Percentiles rank a stretch among this genome's conserved stretches.
phyloP scores from a whole-genome alignment of 2,888 invertebrate genomes.

The Coelinius sp. region DNA sequence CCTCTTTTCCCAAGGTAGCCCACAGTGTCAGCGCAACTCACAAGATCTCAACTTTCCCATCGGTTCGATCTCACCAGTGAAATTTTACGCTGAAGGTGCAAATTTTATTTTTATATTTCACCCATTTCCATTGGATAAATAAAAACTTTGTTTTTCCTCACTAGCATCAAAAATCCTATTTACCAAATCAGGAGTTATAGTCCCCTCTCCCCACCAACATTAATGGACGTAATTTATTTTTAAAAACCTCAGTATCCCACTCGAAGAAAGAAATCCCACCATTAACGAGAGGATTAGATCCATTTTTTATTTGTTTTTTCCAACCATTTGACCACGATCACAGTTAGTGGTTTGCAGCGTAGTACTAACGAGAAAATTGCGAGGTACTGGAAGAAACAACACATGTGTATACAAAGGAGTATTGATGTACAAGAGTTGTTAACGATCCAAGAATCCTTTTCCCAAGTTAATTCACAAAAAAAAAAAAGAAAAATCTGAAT shows the following conservation, averaged over 20 bases:
- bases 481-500: too few relatives aligned
- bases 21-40: slow-evolving; percentile 13
- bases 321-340: slow-evolving; percentile 4
- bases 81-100: background rate
- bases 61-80: background rate
- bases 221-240: slow-evolving; percentile 16
- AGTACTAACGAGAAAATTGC: slow-evolving; percentile 12
- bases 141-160: background rate
- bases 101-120: background rate
- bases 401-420: background rate
- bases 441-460: background rate
- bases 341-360: slow-evolving; percentile 6
- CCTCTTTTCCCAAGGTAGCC: background rate
- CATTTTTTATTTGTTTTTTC: background rate
- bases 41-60: background rate
- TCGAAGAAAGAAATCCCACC: slow-evolving; percentile 20
- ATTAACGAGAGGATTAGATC: slow-evolving; percentile 22
- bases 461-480: background rate
- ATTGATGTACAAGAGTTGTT: background rate
- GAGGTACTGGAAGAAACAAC: background rate
- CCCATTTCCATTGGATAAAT: background rate
- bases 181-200: background rate
- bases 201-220: background rate
- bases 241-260: slow-evolving; percentile 11
- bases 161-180: background rate